Base-by-base conservation (phyloP, 2,888 invertebrate genomes). In the Odontocolon sp. region DNA sequence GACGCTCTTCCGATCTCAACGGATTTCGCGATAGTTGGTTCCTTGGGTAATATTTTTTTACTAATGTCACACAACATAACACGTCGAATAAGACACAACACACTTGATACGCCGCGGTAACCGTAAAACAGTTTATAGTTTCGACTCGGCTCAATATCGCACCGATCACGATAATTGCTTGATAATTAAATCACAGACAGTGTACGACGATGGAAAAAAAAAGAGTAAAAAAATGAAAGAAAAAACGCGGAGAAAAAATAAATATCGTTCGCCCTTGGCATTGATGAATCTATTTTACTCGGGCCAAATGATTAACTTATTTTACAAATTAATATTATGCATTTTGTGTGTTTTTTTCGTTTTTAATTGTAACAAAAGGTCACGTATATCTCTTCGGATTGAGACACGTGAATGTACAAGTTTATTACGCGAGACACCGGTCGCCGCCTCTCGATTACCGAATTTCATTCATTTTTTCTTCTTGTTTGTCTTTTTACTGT, bases 151-250 rank as follows among this genome's bases (percentile, higher is more conserved):
- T n/a, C n/a, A n/a, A n/a, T n/a, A n/a, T n/a, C n/a, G 16, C 11
- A 56, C 40, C 16, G 36, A 50, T 70, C 70, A 50, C 71, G 47
- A 54, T 78, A 75, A 77, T 82, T 82, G 78, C 80, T 84, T 85
- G 81, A 82, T 83, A 87, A 85, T 84, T 85, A 85, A 87, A 88
- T 88, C 87, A 87, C 88, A 88, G 87, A 87, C 81, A 85, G 80
- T 84, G 78, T 79, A 82, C 81, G 78, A 83, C 82, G 80, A 79
- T 82, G 83, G 54, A 71, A 71, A 21, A 63, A 83, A 84, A 81
- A 80, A 79, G 76, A 80, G 81, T 57, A 31, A 40, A 69, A 14
- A 28, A 38, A 50, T 33, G 33, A 54, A 21, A n/a, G 18, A 40
- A 21, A 40, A 52, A 36, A 8, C 9, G 3, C n/a, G 14, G 36